Conservation (phyloP, 2,113 vertebrate genomes). For the Glareola pratincola region DNA sequence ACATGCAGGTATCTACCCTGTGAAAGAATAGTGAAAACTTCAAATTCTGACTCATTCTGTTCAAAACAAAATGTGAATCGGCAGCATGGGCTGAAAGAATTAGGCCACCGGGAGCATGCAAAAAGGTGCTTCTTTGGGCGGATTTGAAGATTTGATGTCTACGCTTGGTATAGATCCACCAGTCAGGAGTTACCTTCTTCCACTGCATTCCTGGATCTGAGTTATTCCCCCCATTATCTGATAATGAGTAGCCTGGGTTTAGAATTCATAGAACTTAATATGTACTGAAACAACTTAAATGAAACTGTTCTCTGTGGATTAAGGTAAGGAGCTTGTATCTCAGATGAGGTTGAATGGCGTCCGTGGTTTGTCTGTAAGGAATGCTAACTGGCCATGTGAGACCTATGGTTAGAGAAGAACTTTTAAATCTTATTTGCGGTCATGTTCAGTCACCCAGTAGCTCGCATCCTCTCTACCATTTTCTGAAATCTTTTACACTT, state of each 20-base stretch:
- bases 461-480: neutral
- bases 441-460: neutral
- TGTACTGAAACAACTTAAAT: neutral
- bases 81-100: neutral
- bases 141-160: neutral
- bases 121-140: neutral
- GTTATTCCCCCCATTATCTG: neutral
- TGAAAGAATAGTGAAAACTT: neutral
- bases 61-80: neutral
- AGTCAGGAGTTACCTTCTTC: neutral
- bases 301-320: neutral
- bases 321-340: neutral
- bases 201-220: neutral
- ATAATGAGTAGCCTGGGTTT: neutral
- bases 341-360: no score
- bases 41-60: neutral
- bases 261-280: neutral
- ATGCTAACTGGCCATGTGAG: neutral
- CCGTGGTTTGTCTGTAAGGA: neutral
- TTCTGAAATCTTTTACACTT: neutral
- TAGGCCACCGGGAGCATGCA: neutral
- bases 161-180: neutral
- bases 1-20: accelerated
- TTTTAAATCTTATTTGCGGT: neutral
- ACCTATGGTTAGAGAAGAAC: neutral